These are phyloP conservation scores for Alauda arvensis DNA, from an alignment of 2,797 vertebrate genomes.

Conservation along the genomic window DNA sequence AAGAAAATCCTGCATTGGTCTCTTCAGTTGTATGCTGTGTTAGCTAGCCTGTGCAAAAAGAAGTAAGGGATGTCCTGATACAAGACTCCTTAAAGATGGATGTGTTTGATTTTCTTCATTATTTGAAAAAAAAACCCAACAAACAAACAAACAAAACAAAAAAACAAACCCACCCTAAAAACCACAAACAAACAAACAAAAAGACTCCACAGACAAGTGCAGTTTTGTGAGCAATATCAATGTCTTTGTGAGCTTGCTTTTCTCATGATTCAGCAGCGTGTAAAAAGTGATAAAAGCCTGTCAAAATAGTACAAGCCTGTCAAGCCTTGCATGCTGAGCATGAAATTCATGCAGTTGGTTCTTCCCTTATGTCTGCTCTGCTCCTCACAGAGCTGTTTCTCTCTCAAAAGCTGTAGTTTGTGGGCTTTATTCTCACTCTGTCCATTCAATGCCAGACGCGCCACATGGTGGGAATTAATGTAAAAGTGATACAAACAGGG, in stretches of 20 bases:
- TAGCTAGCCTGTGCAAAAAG: neutral
- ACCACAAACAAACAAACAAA: neutral
- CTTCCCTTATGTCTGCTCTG: neutral
- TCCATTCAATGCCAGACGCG: neutral
- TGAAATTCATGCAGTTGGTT: conserved; percentile 26
- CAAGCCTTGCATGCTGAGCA: neutral
- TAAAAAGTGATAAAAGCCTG: neutral
- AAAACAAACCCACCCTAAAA: too few species aligned
- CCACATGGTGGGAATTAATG: neutral
- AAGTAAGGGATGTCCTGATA: neutral
- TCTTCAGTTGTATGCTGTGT: neutral
- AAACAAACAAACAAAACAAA: neutral
- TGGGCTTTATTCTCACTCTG: conserved; percentile 12
- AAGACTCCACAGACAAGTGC: neutral
- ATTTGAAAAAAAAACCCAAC: neutral
- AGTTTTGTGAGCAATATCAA: neutral
- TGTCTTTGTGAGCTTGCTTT: neutral
- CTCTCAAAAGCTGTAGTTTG: neutral
- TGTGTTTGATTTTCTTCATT: neutral
- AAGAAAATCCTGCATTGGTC: neutral
- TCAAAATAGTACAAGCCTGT: conserved; percentile 2
- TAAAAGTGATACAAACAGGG: neutral
- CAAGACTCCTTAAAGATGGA: neutral
- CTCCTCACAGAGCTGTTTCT: neutral
- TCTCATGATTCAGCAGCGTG: neutral